A percentile compares a stretch with the other conserved stretches of the same genome.
These are phyloP conservation scores for Macrochelys suwanniensis DNA, from an alignment of 2,797 vertebrate genomes.

Conservation along the genomic window DNA sequence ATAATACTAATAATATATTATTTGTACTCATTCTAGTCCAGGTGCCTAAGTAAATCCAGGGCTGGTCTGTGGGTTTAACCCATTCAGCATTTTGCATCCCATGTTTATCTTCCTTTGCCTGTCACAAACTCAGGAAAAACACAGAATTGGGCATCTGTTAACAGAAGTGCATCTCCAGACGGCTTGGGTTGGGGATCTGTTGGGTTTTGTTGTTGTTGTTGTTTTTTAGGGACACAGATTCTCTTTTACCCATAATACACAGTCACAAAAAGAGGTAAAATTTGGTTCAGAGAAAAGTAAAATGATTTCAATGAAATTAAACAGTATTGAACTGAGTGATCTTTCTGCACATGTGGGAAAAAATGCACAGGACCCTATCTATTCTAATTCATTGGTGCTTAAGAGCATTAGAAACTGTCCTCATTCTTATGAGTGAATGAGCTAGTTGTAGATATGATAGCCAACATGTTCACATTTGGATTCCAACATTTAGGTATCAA, in stretches of 20 bases:
- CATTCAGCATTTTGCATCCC: not conserved
- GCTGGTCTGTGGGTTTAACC: not conserved
- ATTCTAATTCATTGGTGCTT: not conserved
- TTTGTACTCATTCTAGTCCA: not conserved
- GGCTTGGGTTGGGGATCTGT: not conserved
- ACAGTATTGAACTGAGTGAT: not conserved
- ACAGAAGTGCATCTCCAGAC: not conserved
- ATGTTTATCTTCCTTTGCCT: not conserved
- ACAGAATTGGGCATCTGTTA: not conserved
- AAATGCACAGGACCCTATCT: not conserved
- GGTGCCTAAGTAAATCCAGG: not conserved
- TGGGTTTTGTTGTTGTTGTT: no score
- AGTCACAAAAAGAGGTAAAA: not conserved
- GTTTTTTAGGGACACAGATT: not conserved
- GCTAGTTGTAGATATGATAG: not conserved
- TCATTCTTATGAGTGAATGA: not conserved
- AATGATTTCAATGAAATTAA: not conserved
- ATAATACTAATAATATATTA: no score
- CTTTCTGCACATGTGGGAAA: not conserved
- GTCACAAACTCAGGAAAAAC: not conserved
- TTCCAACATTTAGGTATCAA: not conserved
- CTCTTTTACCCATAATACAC: not conserved
- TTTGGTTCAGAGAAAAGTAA: not conserved
- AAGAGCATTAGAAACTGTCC: not conserved
- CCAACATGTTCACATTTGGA: not conserved